Conservation (phyloP, 2,113 vertebrate genomes). For the Aphyosemion australe region DNA sequence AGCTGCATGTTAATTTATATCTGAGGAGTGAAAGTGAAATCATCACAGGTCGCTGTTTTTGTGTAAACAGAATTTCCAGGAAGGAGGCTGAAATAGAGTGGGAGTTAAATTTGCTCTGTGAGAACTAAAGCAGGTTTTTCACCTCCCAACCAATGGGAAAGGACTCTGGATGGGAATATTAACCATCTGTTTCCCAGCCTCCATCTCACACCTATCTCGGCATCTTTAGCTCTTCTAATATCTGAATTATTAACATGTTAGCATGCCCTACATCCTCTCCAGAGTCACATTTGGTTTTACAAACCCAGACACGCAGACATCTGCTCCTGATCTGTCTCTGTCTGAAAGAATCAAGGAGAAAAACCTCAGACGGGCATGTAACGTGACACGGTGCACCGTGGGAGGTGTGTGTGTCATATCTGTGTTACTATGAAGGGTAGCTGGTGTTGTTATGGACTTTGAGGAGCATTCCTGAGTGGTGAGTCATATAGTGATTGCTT, state of each 20-base stretch:
- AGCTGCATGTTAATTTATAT: conserved; percentile 33
- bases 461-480: conserved; percentile 65
- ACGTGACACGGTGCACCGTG: conserved; percentile 4
- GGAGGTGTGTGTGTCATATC: conserved; percentile 28
- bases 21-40: conserved; percentile 15
- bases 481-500: conserved; percentile 63
- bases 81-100: not conserved
- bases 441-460: conserved; percentile 57
- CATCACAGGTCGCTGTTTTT: conserved; percentile 10
- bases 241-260: conserved; percentile 25
- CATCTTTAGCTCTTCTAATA: conserved; percentile 6
- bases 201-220: conserved; percentile 10
- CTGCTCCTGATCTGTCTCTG: not conserved
- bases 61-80: not conserved
- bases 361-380: not conserved
- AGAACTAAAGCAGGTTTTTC: conserved; percentile 6
- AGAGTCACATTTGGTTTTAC: conserved; percentile 14
- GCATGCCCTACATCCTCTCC: not conserved
- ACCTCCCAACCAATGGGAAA: conserved; percentile 36
- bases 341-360: conserved; percentile 1
- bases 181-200: not conserved
- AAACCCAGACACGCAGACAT: not conserved
- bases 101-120: not conserved
- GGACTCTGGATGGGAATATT: conserved; percentile 6
- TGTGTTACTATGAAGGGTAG: conserved; percentile 45